These are phyloP conservation scores for Chironomus tepperi DNA, from an alignment of 1,140 invertebrate genomes.

Conservation along the genomic window DNA sequence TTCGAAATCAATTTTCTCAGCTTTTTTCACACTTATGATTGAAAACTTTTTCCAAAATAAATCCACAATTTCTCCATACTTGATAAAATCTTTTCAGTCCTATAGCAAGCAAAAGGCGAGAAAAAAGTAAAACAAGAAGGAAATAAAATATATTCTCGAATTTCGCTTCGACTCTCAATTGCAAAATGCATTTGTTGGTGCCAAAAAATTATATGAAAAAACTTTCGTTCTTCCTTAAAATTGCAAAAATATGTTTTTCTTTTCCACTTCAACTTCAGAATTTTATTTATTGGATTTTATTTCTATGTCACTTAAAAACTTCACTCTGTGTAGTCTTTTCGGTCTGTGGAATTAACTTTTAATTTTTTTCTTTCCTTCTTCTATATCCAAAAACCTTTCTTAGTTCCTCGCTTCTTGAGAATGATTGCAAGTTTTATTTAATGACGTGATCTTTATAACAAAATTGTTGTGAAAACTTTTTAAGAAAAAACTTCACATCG, in stretches of 20 bases:
- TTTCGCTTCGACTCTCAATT: background rate
- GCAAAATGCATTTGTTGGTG: slow-evolving; percentile 1
- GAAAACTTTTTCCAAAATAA: no score
- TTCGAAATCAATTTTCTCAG: no score
- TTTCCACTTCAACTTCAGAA: slow-evolving; percentile 1
- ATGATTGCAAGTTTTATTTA: slow-evolving; percentile 4
- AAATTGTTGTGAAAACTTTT: background rate
- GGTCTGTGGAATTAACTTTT: background rate
- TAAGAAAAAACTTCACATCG: no score
- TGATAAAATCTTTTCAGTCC: background rate
- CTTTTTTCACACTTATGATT: no score
- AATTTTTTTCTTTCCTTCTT: background rate
- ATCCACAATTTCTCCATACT: no score
- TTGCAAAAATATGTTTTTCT: slow-evolving; percentile 9
- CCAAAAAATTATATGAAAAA: background rate
- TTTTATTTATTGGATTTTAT: slow-evolving; percentile 15
- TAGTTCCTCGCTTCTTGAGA: background rate
- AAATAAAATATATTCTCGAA: background rate
- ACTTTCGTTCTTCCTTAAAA: background rate
- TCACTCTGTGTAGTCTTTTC: background rate
- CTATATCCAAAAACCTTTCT: background rate
- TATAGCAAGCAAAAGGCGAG: background rate
- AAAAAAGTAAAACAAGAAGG: background rate
- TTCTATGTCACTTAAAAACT: background rate
- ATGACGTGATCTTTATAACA: slow-evolving; percentile 12